phyloP scores from a whole-genome alignment of 2,888 invertebrate species.

The Spialia ferax region DNA sequence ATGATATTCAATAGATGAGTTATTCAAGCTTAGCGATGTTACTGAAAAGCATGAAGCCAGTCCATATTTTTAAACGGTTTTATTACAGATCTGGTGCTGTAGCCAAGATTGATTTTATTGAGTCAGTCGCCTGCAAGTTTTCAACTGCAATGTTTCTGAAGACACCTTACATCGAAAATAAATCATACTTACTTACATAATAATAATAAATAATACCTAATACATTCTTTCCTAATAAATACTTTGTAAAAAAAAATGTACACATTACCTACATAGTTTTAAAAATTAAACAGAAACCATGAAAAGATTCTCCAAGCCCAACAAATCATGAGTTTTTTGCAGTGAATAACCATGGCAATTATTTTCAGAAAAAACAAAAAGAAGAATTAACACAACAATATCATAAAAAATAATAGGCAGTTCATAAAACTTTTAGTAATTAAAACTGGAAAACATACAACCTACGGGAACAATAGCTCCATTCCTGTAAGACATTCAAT shows the following conservation, averaged over 20 bases:
- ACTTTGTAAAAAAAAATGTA: too few relatives aligned
- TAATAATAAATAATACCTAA: too few relatives aligned
- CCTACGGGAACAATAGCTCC: slow-evolving; percentile 59
- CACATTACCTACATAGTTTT: too few relatives aligned
- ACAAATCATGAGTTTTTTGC: background rate
- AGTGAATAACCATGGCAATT: slow-evolving; percentile 48
- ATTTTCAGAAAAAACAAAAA: slow-evolving; percentile 81
- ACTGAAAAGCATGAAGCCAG: too few relatives aligned
- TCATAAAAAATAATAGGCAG: slow-evolving; percentile 85
- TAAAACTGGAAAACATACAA: slow-evolving; percentile 81
- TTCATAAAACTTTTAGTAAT: slow-evolving; percentile 86
- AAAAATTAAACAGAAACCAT: too few relatives aligned
- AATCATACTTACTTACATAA: too few relatives aligned
- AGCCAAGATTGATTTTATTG: background rate
- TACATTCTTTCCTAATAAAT: too few relatives aligned
- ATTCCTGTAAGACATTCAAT: slow-evolving; percentile 42
- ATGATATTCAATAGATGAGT: slow-evolving; percentile 74
- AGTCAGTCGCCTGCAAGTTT: background rate
- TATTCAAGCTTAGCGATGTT: slow-evolving; percentile 53
- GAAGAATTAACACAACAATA: slow-evolving; percentile 82
- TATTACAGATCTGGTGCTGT: too few relatives aligned
- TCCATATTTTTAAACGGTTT: too few relatives aligned
- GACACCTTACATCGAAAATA: background rate
- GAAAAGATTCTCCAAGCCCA: too few relatives aligned
- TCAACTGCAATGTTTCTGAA: slow-evolving; percentile 1